A percentile compares a stretch with the other conserved stretches of the same genome.
Conservation (phyloP, 2,113 vertebrate genomes). For the Capreolus pygargus region DNA sequence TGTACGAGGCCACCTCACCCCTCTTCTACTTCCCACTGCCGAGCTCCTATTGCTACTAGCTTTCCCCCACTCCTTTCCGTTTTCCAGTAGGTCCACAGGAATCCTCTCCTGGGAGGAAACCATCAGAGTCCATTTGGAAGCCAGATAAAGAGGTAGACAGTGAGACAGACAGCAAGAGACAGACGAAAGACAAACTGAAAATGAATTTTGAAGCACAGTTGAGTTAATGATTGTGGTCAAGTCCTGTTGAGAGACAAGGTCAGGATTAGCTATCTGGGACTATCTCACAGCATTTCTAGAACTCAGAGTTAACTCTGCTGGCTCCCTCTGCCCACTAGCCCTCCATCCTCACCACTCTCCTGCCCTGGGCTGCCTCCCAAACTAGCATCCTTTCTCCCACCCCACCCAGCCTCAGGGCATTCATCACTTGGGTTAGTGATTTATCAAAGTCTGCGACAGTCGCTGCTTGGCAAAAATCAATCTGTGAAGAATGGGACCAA, state of each 20-base stretch:
- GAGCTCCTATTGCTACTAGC: background rate
- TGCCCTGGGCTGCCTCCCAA: constrained; percentile 10
- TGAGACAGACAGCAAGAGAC: constrained; percentile 68
- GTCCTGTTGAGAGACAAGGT: constrained; percentile 32
- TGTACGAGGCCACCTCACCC: background rate
- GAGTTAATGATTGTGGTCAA: constrained; percentile 52
- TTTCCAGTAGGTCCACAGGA: constrained; percentile 17
- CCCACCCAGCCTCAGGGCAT: constrained; percentile 54
- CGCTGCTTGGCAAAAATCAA: constrained; percentile 67
- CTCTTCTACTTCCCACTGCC: background rate
- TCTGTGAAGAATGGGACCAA: constrained; percentile 72
- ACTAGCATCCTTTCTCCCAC: background rate
- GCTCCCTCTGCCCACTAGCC: background rate
- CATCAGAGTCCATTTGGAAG: constrained; percentile 56
- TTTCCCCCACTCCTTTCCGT: background rate
- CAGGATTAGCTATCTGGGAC: background rate
- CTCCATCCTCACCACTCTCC: background rate
- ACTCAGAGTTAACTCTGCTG: background rate
- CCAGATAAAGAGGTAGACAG: constrained; percentile 41
- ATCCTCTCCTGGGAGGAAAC: constrained; percentile 43
- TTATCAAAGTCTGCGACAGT: constrained; percentile 66
- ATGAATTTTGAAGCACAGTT: constrained; percentile 59
- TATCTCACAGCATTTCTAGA: background rate
- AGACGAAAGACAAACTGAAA: constrained; percentile 56
- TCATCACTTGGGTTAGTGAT: constrained; percentile 70